Base-by-base conservation (phyloP, 2,888 invertebrate species). In the Stenotaenia linearis region DNA sequence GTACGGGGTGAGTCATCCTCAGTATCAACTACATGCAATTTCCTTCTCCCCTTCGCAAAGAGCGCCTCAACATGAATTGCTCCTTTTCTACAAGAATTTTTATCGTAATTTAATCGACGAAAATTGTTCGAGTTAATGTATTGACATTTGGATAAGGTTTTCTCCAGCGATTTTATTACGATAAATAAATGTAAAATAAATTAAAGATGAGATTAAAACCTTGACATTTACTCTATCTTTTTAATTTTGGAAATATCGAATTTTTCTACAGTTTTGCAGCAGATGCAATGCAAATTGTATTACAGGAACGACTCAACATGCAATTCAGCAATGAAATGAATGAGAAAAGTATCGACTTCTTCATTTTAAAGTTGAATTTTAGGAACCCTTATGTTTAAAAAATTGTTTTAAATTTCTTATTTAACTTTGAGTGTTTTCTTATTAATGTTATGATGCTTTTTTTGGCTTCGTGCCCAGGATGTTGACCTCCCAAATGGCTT, bases 11-110 rank as follows among this genome's bases (percentile, higher is more conserved):
- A 69, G 25, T 69, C 69, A 69, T 69, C 69, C 5, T 15, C 23
- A 56, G 69, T 69, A 69, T 69, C 69, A 69, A 69, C 69, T 69
- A 45, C n/a, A n/a, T n/a, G 1, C 69, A 69, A 69, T n/a, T 69
- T 69, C 69, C 69, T 69, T 69, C 69, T 28, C 69, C 25, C 69
- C 69, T 69, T 69, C 25, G 69, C 25, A 2, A 12, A 69, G 69
- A 12, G 69, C 9, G 9, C 28, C 5, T 23, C 9, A 1, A 28
- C 15, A 69, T 69, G 28, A 69, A 69, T 69, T 25, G 28, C 69
- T 12, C 69, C 25, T 50, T 25, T 69, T 28, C 69, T 69, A 12
- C 28, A 69, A 12, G 28, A 69, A 69, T 28, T 69, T 61, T 61
- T 61, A 61, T 61, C 61, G 32, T 6, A 6, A 32, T 32, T 32